Evolutionary conservation across 2,888 invertebrate species (phyloP), one percentile per base, ranked within the genome.

Genomic region (Colletes collaris): DNA sequence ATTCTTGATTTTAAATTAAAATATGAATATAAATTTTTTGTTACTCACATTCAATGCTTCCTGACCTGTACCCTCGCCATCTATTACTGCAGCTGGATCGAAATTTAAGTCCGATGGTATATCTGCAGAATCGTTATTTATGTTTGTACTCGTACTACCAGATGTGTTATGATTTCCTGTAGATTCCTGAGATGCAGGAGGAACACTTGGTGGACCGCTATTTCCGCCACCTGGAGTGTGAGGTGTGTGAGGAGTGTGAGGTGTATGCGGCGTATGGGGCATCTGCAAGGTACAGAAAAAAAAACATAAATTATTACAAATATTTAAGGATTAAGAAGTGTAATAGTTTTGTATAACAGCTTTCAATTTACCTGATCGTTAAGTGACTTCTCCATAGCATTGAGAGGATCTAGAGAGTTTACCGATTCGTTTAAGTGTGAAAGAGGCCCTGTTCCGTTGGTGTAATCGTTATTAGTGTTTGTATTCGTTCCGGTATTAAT

Each of bases 41-140:
- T 19, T 68, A 95, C 97, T 97, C 94, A 98, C 98, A 94, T 98
- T 98, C 89, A 98, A 95, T 86, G 96, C 96, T 93, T 98, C 98
- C 91, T 96, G 96, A 56, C 95, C 95, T 82, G 97, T 96, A 86
- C 97, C 97, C 93, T 98, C 98, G 74, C 97, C 97, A 90, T 98
- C 98, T 90, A 98, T 98, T 88, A 98, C 97, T 84, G 97, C 97
- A 85, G 98, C 97, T 53, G 98, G 98, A 94, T 98, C 98, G 92
- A 98, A 98, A 93, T 97, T 97, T 91, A 98, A 95, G 93, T 98
- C 98, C 69, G 97, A 97, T 82, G 97, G 97, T 90, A 97, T 95
- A 86, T 96, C 96, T 87, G 96, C 95, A 73, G 95, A 91, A 83
- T 90, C 92, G 76, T 89, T 91, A 82, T 90, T 92, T 86, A 91